Percentiles rank a stretch among this genome's conserved stretches.
Conservation (phyloP, 2,888 invertebrate species). For the Flabesymbios commensalis region DNA sequence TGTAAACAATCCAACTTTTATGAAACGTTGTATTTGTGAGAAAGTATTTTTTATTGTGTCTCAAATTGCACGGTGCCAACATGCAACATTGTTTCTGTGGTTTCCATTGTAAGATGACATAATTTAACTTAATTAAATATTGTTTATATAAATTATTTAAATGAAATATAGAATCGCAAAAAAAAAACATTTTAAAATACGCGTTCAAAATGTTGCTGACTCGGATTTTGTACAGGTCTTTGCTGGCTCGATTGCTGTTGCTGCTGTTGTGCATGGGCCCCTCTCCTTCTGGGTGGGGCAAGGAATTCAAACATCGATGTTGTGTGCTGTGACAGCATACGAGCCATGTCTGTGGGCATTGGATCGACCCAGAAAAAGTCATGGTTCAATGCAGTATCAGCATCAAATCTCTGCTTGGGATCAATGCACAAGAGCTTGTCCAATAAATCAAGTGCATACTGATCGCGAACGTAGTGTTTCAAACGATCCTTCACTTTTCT, state of each 20-base stretch:
- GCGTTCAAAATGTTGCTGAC: slow-evolving; percentile 49
- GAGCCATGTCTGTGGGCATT: slow-evolving; percentile 72
- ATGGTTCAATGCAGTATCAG: slow-evolving; percentile 92
- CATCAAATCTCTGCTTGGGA: slow-evolving; percentile 83
- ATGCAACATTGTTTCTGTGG: too few relatives aligned
- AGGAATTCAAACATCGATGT: slow-evolving; percentile 95
- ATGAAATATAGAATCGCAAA: too few relatives aligned
- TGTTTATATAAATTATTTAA: too few relatives aligned
- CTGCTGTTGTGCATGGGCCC: slow-evolving; percentile 42
- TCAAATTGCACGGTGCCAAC: too few relatives aligned
- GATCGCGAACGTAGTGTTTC: slow-evolving; percentile 87
- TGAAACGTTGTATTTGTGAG: too few relatives aligned
- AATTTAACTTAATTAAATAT: too few relatives aligned
- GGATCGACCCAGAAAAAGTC: slow-evolving; percentile 99
- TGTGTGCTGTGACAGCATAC: slow-evolving; percentile 88
- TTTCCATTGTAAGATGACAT: too few relatives aligned
- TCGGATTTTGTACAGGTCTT: slow-evolving; percentile 15
- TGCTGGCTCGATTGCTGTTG: too few relatives aligned
- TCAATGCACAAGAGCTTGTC: slow-evolving; percentile 90
- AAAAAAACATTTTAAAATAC: too few relatives aligned
- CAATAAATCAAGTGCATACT: slow-evolving; percentile 87
- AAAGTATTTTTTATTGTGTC: too few relatives aligned
- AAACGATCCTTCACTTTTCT: slow-evolving; percentile 64
- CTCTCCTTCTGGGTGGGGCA: slow-evolving; percentile 75
- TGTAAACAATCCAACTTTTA: too few relatives aligned